Percentiles rank a stretch among this genome's conserved stretches.
Evolutionary conservation across 2,113 vertebrate genomes (phyloP).

Genomic region (Morone saxatilis): DNA sequence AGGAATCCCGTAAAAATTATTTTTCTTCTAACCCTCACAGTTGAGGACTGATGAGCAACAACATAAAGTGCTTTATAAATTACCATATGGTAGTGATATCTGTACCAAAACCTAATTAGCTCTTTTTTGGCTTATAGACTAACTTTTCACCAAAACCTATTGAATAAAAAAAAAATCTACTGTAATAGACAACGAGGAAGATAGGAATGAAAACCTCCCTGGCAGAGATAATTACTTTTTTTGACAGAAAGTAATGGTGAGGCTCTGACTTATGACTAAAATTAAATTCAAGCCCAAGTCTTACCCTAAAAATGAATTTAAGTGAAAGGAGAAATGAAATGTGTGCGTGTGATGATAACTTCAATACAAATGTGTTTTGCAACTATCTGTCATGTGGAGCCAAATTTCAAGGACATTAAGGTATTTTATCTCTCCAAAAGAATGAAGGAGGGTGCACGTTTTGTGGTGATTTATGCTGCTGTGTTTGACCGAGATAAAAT

Average conservation of each 20-base stretch:
- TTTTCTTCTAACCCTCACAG: not conserved
- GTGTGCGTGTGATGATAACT: constrained; percentile 9
- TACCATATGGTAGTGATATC: not conserved
- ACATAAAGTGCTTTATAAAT: not conserved
- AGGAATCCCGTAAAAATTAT: not conserved
- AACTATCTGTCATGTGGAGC: constrained; percentile 21
- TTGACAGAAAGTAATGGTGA: not conserved
- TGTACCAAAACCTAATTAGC: not conserved
- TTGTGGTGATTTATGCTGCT: constrained; percentile 46
- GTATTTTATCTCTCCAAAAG: constrained; percentile 30
- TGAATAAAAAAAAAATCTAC: not conserved
- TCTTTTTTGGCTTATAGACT: not conserved
- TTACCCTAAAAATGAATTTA: not conserved
- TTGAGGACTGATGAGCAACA: constrained; percentile 1
- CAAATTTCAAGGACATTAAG: constrained; percentile 49
- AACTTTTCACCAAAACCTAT: constrained; percentile 1
- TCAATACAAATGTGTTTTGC: constrained; percentile 24
- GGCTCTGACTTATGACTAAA: not conserved
- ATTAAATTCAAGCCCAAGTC: constrained; percentile 4
- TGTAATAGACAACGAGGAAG: not conserved
- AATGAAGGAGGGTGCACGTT: constrained; percentile 22
- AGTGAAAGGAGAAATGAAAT: constrained; percentile 1
- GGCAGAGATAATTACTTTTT: constrained; percentile 18
- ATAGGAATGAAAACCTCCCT: not conserved
- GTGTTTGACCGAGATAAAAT: constrained; percentile 50